Base-by-base conservation (phyloP, 30 jellyfish, hydroid and myxozoan genomes). In the Clytia hemisphaerica region DNA sequence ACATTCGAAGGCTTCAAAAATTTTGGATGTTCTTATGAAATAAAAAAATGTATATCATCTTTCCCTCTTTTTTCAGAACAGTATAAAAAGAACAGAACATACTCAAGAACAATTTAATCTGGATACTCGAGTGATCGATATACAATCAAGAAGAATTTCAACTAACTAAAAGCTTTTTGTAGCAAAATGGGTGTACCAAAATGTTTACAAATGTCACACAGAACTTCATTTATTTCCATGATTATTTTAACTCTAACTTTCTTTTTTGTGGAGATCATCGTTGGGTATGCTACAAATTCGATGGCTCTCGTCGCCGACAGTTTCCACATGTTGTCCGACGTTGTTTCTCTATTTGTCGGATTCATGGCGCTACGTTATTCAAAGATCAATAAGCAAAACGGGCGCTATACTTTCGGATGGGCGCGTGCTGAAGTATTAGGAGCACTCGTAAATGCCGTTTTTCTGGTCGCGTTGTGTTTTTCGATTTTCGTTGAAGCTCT, bases 291-390 rank as follows among this genome's bases (percentile, higher is more conserved):
- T 27, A 92, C 99, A 33, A 84, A 92, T 60, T 92, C 99, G 10
- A 92, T 92, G 96, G 99, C 99, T 16, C 61, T 92, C 26, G 99
- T 92, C 61, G 99, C 99, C 1, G 99, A 92, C 62, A 77, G 95
- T 4, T 92, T 92, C 55, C 99, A 92, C 75, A 92, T 92, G 99
- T 67, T 92, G 57, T 92, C 96, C 2, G 99, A 92, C 54, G 90
- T 92, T 21, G 95, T 92, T 3, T 92, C 99, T 6, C 89, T 92
- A 0, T 35, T 92, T 9, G 95, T 92, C 37, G 99, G 99, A 14
- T 92, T 82, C 54, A 31, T 84, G 15, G 95, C 99, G 2, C 71
- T 83, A 38, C 70, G 94, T 31, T 82, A 82, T 58, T 91, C 99
- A 0, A 24, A 72, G 34, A 63, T 58, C 27, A 93, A 94, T 15